phyloP scores from a whole-genome alignment of 2,797 vertebrate genomes.

The Moxostoma hubbsi region DNA sequence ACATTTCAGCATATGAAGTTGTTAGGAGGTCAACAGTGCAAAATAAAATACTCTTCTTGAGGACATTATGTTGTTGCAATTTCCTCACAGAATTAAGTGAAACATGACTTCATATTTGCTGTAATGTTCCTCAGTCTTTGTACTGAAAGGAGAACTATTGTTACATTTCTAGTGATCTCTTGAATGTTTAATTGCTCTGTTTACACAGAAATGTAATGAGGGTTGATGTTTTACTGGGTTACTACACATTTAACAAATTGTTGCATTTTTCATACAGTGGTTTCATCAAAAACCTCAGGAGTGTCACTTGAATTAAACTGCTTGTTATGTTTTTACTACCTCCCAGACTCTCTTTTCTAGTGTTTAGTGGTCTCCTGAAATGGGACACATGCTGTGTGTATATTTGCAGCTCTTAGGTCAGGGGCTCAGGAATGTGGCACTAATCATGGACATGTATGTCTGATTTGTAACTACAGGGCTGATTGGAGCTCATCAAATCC shows the following conservation, averaged over 20 bases:
- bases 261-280: conserved; percentile 20
- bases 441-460: conserved; percentile 17
- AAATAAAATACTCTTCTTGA: conserved; percentile 41
- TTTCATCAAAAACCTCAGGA: conserved; percentile 34
- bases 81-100: conserved; percentile 23
- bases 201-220: conserved; percentile 32
- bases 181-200: conserved; percentile 10
- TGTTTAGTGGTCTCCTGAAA: conserved; percentile 50
- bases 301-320: conserved; percentile 44
- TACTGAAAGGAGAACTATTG: conserved; percentile 13
- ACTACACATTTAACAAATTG: conserved; percentile 22
- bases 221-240: conserved; percentile 16
- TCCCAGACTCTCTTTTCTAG: conserved; percentile 20
- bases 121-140: conserved; percentile 41
- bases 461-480: conserved; percentile 31
- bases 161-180: conserved; percentile 4
- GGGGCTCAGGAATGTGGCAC: conserved; percentile 32
- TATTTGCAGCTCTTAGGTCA: conserved; percentile 52
- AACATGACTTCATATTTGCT: conserved; percentile 29
- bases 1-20: conserved; percentile 12
- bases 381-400: conserved; percentile 30
- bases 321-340: conserved; percentile 35
- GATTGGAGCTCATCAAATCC: conserved; percentile 31
- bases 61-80: conserved; percentile 12
- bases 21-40: not conserved